Evolutionary conservation across 2,888 invertebrate genomes (phyloP).

Genomic region (Nesidiocoris tenuis): DNA sequence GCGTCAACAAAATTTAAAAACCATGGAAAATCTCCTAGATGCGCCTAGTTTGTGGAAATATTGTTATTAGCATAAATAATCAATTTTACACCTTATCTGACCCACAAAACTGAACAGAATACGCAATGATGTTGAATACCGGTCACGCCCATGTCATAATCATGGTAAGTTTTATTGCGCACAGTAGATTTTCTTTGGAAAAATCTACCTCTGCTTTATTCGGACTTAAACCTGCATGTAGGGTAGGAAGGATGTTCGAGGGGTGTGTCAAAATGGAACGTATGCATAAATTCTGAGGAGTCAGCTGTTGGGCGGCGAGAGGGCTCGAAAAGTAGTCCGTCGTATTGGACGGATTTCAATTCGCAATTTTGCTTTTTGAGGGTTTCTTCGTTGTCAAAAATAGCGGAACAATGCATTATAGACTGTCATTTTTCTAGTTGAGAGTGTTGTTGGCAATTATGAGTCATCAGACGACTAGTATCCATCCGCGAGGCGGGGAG

Average conservation of each 20-base stretch:
- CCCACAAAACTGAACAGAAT: not conserved
- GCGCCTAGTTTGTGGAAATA: no score
- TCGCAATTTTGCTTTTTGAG: no score
- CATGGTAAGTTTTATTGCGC: not conserved
- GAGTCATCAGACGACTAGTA: conserved; percentile 21
- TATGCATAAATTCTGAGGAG: not conserved
- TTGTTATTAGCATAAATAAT: no score
- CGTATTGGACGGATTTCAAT: not conserved
- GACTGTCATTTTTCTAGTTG: no score
- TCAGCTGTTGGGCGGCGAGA: conserved; percentile 20
- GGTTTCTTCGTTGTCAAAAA: no score
- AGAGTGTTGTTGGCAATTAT: no score
- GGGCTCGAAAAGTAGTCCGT: conserved; percentile 16
- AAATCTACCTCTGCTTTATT: no score
- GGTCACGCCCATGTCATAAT: not conserved
- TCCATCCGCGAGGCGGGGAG: conserved; percentile 47
- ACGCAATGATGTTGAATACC: not conserved
- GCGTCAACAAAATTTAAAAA: not conserved
- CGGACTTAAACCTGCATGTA: no score
- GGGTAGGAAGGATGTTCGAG: not conserved
- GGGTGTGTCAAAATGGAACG: not conserved
- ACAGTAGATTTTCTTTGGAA: no score
- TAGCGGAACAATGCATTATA: no score
- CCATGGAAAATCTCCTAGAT: not conserved
- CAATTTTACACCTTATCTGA: not conserved